phyloP scores from a whole-genome alignment of 1,140 invertebrate species.

The Bombus vancouverensis region DNA sequence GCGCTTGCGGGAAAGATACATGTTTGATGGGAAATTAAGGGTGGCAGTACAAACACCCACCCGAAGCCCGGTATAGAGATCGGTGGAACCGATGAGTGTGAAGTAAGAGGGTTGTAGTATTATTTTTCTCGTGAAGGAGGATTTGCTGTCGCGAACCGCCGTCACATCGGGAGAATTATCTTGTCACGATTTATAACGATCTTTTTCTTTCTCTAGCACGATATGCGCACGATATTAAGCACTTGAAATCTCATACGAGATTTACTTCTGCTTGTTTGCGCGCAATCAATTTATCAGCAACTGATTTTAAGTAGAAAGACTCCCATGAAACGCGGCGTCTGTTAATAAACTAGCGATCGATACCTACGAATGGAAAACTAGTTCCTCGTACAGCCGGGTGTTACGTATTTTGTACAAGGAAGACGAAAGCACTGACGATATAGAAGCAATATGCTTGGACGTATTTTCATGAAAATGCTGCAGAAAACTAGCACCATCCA shows the following conservation, averaged over 20 bases:
- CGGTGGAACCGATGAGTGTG: conserved; percentile 5
- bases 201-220: not conserved
- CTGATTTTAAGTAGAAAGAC: not conserved
- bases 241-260: too few species aligned
- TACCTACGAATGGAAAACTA: not conserved
- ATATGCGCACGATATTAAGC: not conserved
- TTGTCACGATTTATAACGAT: not conserved
- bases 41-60: conserved; percentile 59
- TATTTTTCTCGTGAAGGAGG: not conserved
- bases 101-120: conserved; percentile 9
- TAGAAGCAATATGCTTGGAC: not conserved
- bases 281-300: not conserved
- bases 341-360: not conserved
- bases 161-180: not conserved
- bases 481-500: conserved; percentile 39
- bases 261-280: not conserved
- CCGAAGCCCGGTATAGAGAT: conserved; percentile 45
- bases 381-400: not conserved
- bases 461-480: conserved; percentile 58
- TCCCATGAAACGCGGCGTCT: too few species aligned
- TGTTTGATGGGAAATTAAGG: conserved; percentile 72
- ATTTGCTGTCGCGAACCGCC: not conserved
- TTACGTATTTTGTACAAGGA: conserved; percentile 3
- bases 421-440: conserved; percentile 11
- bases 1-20: conserved; percentile 61